Base-by-base conservation (phyloP, 2,888 invertebrate genomes). In the Pyrrhia umbra region DNA sequence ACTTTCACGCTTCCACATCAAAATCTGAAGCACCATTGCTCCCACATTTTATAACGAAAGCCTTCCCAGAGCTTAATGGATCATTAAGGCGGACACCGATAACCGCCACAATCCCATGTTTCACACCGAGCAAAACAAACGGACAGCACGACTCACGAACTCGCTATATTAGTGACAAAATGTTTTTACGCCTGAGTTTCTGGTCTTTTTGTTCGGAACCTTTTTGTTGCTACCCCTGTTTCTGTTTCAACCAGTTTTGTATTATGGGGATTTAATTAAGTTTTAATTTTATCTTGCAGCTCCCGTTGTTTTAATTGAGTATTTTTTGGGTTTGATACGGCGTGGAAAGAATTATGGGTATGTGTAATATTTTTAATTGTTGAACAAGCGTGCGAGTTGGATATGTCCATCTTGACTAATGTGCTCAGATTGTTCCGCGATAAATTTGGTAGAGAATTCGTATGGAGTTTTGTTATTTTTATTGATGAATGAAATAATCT, bases 221-320 rank as follows among this genome's bases (percentile, higher is more conserved):
- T 61, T 70, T 67, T 67, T 69, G 62, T 72, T 61, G 37, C 23
- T 34, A 51, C 34, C 64, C 72, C 73, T 73, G 78, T 80, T 76
- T 83, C 77, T 75, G 69, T 80, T 81, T 54, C 79, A 79, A 50
- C 30, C 58, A 54, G 68, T 68, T 56, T 85, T 83, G 81, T 89
- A 75, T 75, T 91, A 92, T 91, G 86, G 90, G 89, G 87, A 88
- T 93, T 94, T 94, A 93, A 94, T 93, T 93, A 93, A 93, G 90
- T 90, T 92, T 93, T 92, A 93, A 93, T 92, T 92, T 92, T 93
- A 92, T 93, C 93, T 91, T 81, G 72, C 82, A 84, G 90, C 91
- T 90, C 86, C 92, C 76, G 91, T 90, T 89, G 86, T 87, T 87
- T 80, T 87, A 89, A 88, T 89, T 90, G 86, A 86, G 84, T 80